These are phyloP conservation scores for Amazona ochrocephala DNA, from an alignment of 2,797 vertebrate species.

Conservation along the genomic window DNA sequence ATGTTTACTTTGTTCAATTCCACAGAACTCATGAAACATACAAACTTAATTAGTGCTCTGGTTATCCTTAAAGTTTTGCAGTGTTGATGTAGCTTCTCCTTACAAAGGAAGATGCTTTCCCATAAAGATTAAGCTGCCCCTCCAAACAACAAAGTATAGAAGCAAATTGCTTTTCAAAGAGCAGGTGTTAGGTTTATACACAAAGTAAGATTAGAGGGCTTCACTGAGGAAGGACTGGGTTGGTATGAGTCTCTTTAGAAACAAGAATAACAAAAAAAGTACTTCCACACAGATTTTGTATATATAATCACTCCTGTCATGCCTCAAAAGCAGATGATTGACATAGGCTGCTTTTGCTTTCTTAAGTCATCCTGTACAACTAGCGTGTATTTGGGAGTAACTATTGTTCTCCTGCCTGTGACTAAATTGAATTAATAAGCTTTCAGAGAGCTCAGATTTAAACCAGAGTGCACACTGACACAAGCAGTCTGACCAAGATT, in stretches of 20 bases:
- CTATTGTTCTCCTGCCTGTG: neutral
- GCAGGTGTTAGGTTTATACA: neutral
- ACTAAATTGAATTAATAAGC: neutral
- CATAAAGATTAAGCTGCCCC: neutral
- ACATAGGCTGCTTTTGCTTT: neutral
- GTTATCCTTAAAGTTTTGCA: neutral
- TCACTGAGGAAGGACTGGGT: neutral
- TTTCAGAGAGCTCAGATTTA: neutral
- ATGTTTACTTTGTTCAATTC: neutral
- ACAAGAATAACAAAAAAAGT: neutral
- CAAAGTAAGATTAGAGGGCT: neutral
- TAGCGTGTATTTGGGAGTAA: accelerated
- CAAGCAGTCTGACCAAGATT: neutral
- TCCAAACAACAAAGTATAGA: neutral
- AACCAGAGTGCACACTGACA: neutral
- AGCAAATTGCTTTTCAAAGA: neutral
- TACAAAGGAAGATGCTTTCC: neutral
- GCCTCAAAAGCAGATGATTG: neutral
- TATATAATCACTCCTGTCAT: neutral
- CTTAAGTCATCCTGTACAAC: neutral
- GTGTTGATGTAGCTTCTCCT: neutral
- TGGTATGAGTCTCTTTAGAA: neutral
- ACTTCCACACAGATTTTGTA: neutral
- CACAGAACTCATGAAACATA: neutral
- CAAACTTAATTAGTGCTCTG: neutral